A percentile compares a stretch with the other conserved stretches of the same genome.
phyloP scores from a whole-genome alignment of 2,888 invertebrate genomes.

The Villa cingulata region DNA sequence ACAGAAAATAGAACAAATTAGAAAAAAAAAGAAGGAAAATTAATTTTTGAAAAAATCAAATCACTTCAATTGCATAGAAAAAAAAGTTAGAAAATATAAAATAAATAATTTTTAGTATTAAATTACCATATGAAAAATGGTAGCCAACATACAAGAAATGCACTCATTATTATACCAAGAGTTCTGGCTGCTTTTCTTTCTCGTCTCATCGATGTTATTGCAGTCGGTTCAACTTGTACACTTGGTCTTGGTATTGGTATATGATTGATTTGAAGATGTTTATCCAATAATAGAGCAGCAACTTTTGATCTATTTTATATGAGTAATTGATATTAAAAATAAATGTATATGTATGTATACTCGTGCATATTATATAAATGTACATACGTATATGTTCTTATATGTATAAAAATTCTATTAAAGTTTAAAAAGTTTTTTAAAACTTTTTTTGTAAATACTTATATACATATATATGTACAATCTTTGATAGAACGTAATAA shows the following conservation, averaged over 20 bases:
- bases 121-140: slow-evolving; percentile 84
- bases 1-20: slow-evolving; percentile 28
- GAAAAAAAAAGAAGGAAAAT: too few species aligned
- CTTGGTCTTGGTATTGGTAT: slow-evolving; percentile 59
- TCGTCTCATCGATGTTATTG: slow-evolving; percentile 75
- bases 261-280: slow-evolving; percentile 80
- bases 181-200: slow-evolving; percentile 87
- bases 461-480: too few species aligned
- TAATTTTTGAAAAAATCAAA: too few species aligned
- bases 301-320: slow-evolving; percentile 66
- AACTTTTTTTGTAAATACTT: too few species aligned
- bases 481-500: too few species aligned
- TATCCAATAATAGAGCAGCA: slow-evolving; percentile 71
- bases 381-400: too few species aligned
- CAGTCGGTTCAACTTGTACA: slow-evolving; percentile 58
- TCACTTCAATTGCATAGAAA: too few species aligned
- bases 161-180: slow-evolving; percentile 91
- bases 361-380: too few species aligned
- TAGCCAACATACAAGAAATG: slow-evolving; percentile 87
- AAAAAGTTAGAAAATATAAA: not conserved
- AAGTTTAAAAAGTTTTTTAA: not conserved
- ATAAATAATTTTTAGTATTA: slow-evolving; percentile 1
- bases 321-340: too few species aligned
- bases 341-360: too few species aligned
- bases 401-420: too few species aligned